A percentile compares a stretch with the other conserved stretches of the same genome.
Conservation (phyloP, 2,888 invertebrate genomes). For the Lasius fuliginosus region DNA sequence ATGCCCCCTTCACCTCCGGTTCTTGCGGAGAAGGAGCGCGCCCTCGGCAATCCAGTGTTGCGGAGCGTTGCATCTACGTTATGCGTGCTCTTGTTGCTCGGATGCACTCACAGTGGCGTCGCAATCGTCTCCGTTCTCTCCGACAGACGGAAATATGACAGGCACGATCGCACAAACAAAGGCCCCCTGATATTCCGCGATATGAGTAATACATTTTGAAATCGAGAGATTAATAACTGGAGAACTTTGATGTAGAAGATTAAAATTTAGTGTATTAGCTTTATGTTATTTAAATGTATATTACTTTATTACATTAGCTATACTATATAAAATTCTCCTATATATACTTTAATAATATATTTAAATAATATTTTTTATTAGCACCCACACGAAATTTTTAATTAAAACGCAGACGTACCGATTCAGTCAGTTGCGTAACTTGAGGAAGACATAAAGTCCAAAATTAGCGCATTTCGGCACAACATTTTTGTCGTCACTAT, state of each 20-base stretch:
- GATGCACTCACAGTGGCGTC: conserved; percentile 83
- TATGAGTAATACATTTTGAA: neutral
- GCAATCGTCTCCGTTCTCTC: conserved; percentile 65
- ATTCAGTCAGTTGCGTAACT: neutral
- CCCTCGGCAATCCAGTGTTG: conserved; percentile 80
- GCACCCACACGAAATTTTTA: neutral
- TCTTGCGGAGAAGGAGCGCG: conserved; percentile 79
- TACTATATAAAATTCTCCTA: neutral
- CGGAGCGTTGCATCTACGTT: conserved; percentile 75
- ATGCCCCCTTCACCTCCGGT: conserved; percentile 80
- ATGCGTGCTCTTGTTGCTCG: conserved; percentile 82
- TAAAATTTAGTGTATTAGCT: neutral
- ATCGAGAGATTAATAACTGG: neutral
- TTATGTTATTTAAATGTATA: neutral
- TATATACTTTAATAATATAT: neutral
- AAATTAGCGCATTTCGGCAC: neutral
- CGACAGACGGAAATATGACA: conserved; percentile 52
- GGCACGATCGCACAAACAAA: conserved; percentile 20
- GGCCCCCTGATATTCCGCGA: conserved; percentile 5
- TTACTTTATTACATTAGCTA: neutral
- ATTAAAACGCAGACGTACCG: neutral
- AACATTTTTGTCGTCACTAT: neutral
- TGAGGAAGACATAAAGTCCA: neutral
- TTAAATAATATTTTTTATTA: neutral
- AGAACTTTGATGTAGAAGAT: neutral